These are phyloP conservation scores for Allygus modestus DNA, from an alignment of 2,888 invertebrate species.

Conservation along the genomic window DNA sequence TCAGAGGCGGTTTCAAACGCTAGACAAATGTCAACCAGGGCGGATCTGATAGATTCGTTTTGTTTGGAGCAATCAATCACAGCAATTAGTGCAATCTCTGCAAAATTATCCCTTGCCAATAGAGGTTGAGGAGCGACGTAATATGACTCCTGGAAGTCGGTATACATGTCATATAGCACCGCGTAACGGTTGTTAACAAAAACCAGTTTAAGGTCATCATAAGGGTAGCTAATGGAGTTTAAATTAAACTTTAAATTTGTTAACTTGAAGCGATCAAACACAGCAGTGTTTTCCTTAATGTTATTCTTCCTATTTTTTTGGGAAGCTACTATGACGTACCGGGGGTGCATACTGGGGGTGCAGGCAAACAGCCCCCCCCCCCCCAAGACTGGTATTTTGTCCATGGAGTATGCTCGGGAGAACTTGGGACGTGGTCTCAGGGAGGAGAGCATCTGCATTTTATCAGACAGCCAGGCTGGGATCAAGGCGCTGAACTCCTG, in stretches of 20 bases:
- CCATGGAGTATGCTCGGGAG: too few species aligned
- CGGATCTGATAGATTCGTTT: conserved; percentile 67
- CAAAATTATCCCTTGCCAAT: conserved; percentile 68
- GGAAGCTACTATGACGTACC: conserved; percentile 31
- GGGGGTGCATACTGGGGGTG: too few species aligned
- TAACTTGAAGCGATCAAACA: conserved; percentile 14
- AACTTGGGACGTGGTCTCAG: too few species aligned
- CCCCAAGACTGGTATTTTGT: too few species aligned
- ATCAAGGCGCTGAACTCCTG: too few species aligned
- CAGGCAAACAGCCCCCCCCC: too few species aligned
- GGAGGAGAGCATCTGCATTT: too few species aligned
- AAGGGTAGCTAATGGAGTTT: conserved; percentile 44
- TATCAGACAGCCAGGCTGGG: too few species aligned
- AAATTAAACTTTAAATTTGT: conserved; percentile 16
- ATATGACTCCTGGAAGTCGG: conserved; percentile 63
- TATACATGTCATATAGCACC: conserved; percentile 31
- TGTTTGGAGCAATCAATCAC: conserved; percentile 61
- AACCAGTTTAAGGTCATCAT: background rate
- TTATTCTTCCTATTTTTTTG: conserved; percentile 34
- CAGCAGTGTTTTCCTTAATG: background rate
- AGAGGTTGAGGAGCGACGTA: conserved; percentile 60
- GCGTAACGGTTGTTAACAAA: background rate
- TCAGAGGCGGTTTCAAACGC: conserved; percentile 68
- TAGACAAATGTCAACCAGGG: conserved; percentile 68
- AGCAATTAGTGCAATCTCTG: conserved; percentile 60